Evolutionary conservation across 2,888 invertebrate genomes (phyloP).

Genomic region (Drosophila niveifrons): DNA sequence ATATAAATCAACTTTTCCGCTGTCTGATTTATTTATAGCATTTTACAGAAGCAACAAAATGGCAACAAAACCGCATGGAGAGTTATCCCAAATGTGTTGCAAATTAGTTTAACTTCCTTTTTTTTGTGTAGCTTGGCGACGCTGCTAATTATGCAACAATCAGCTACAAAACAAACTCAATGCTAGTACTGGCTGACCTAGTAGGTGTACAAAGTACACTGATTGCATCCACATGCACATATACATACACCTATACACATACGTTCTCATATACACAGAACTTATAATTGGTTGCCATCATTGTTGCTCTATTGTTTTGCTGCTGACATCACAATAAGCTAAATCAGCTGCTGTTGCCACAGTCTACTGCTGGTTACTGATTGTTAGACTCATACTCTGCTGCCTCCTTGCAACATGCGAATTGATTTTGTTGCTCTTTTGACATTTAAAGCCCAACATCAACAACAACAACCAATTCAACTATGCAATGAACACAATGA

Average conservation of each 20-base stretch:
- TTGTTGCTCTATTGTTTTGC: slow-evolving; percentile 51
- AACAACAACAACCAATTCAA: slow-evolving; percentile 16
- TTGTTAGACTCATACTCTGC: not conserved
- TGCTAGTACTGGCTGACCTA: slow-evolving; percentile 36
- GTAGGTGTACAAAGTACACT: slow-evolving; percentile 53
- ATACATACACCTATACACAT: slow-evolving; percentile 4
- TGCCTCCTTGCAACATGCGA: not conserved
- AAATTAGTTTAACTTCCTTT: slow-evolving; percentile 49
- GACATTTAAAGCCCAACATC: slow-evolving; percentile 62
- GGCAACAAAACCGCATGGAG: slow-evolving; percentile 7
- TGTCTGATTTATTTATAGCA: slow-evolving; percentile 67
- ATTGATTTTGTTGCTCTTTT: slow-evolving; percentile 33
- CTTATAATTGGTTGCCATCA: slow-evolving; percentile 39
- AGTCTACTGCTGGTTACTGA: slow-evolving; percentile 1
- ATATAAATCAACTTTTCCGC: slow-evolving; percentile 71
- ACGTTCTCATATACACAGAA: slow-evolving; percentile 10
- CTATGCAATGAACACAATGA: not conserved
- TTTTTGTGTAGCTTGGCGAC: not conserved
- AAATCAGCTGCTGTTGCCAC: slow-evolving; percentile 6
- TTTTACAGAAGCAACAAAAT: slow-evolving; percentile 37
- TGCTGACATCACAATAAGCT: slow-evolving; percentile 40
- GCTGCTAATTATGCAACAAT: slow-evolving; percentile 65
- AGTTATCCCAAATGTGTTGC: slow-evolving; percentile 50
- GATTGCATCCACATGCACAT: slow-evolving; percentile 46
- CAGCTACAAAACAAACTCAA: slow-evolving; percentile 32